These are phyloP conservation scores for Tragelaphus scriptus DNA, from an alignment of 2,113 vertebrate genomes.

Conservation along the genomic window DNA sequence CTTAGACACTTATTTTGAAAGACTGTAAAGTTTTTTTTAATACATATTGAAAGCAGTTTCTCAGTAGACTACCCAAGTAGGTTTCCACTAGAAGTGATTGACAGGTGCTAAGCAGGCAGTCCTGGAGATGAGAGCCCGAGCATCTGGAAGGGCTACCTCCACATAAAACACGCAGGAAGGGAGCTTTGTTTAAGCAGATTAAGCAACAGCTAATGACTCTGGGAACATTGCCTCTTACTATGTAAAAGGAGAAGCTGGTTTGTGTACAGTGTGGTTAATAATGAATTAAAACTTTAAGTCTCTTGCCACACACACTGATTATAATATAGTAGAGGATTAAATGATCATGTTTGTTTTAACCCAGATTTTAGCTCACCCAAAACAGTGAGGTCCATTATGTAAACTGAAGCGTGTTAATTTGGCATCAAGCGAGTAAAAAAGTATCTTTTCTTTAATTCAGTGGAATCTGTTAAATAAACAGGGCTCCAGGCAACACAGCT, in stretches of 20 bases:
- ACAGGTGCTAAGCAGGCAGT: neutral
- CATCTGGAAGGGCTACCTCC: neutral
- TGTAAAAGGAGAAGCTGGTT: conserved; percentile 75
- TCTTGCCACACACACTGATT: conserved; percentile 65
- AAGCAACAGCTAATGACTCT: conserved; percentile 76
- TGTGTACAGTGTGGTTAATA: conserved; percentile 74
- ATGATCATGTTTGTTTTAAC: conserved; percentile 79
- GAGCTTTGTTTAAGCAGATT: conserved; percentile 75
- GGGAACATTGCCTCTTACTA: conserved; percentile 73
- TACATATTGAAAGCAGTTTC: conserved; percentile 7
- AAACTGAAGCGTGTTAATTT: conserved; percentile 69
- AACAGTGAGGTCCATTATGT: conserved; percentile 70
- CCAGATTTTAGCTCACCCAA: conserved; percentile 73
- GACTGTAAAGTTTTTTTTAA: neutral
- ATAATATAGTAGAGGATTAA: conserved; percentile 73
- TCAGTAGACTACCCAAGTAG: neutral
- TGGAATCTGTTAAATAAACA: conserved; percentile 72
- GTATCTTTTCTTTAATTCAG: conserved; percentile 69
- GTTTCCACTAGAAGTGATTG: conserved; percentile 15
- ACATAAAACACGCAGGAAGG: conserved; percentile 60
- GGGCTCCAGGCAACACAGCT: conserved; percentile 46
- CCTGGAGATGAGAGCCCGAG: neutral
- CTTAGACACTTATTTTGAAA: neutral
- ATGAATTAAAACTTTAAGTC: conserved; percentile 78
- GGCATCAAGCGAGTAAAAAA: conserved; percentile 43